phyloP scores from a whole-genome alignment of 2,888 invertebrate species.

The Cephus pygmeus region DNA sequence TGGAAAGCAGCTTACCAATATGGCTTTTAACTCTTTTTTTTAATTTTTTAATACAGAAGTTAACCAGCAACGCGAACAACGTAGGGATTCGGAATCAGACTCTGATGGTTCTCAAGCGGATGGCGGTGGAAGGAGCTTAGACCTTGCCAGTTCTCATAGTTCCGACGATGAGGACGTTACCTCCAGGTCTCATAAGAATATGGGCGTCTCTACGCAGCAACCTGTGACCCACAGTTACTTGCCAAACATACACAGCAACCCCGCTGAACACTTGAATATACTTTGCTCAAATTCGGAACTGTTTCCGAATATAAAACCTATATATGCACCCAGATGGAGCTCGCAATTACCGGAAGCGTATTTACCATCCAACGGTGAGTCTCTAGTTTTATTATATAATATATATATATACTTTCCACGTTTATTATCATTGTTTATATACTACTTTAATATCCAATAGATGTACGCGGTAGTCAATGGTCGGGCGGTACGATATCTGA shows the following conservation, averaged over 20 bases:
- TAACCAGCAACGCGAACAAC: slow-evolving; percentile 59
- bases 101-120: slow-evolving; percentile 75
- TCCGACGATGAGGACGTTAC: slow-evolving; percentile 83
- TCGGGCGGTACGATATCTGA: slow-evolving; percentile 84
- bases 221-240: slow-evolving; percentile 67
- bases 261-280: slow-evolving; percentile 59
- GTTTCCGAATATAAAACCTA: slow-evolving; percentile 76
- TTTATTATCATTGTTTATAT: neutral
- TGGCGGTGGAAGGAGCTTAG: slow-evolving; percentile 79
- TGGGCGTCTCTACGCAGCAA: slow-evolving; percentile 60
- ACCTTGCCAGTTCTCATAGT: slow-evolving; percentile 94
- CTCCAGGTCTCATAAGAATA: slow-evolving; percentile 58
- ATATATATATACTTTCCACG: neutral
- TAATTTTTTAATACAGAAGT: slow-evolving; percentile 29
- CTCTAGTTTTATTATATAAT: neutral
- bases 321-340: slow-evolving; percentile 76
- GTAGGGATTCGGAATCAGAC: slow-evolving; percentile 82
- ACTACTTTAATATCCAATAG: slow-evolving; percentile 36
- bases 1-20: neutral
- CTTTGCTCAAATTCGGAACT: slow-evolving; percentile 73
- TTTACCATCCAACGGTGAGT: slow-evolving; percentile 68
- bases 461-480: slow-evolving; percentile 72
- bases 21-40: neutral
- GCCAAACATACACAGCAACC: slow-evolving; percentile 69
- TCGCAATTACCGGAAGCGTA: slow-evolving; percentile 76